Conservation (phyloP, 2,113 vertebrate genomes). For the Odocoileus hemionus region DNA sequence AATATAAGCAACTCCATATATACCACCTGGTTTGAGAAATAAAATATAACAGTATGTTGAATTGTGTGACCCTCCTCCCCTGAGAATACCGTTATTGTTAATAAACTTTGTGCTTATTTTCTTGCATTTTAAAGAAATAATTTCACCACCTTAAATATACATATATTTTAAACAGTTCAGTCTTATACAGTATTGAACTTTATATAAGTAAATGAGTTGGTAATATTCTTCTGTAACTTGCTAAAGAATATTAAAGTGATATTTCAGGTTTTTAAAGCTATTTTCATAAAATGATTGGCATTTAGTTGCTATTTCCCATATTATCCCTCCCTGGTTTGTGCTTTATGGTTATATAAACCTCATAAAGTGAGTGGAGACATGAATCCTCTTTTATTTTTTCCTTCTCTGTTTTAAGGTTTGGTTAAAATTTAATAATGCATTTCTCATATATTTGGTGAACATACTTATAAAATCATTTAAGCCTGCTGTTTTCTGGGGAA, state of each 20-base stretch:
- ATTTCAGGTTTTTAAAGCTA: not conserved
- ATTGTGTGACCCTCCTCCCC: not conserved
- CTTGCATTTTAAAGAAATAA: not conserved
- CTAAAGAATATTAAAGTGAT: not conserved
- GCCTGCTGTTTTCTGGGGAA: not conserved
- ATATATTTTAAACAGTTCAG: not conserved
- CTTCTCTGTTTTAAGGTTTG: not conserved
- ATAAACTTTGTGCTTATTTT: not conserved
- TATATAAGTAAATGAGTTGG: not conserved
- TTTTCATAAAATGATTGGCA: not conserved
- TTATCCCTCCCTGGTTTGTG: not conserved
- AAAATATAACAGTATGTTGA: not conserved
- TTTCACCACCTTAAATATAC: not conserved
- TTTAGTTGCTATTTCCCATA: not conserved
- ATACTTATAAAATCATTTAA: not conserved
- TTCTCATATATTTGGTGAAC: not conserved
- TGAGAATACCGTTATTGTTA: not conserved
- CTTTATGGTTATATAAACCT: not conserved
- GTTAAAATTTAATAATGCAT: not conserved
- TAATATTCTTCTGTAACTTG: not conserved
- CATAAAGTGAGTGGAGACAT: not conserved
- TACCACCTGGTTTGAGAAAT: not conserved
- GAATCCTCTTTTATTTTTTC: not conserved
- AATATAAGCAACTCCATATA: not conserved
- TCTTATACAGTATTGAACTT: not conserved